phyloP scores from a whole-genome alignment of 2,888 invertebrate species.

The Lithophane leautieri region DNA sequence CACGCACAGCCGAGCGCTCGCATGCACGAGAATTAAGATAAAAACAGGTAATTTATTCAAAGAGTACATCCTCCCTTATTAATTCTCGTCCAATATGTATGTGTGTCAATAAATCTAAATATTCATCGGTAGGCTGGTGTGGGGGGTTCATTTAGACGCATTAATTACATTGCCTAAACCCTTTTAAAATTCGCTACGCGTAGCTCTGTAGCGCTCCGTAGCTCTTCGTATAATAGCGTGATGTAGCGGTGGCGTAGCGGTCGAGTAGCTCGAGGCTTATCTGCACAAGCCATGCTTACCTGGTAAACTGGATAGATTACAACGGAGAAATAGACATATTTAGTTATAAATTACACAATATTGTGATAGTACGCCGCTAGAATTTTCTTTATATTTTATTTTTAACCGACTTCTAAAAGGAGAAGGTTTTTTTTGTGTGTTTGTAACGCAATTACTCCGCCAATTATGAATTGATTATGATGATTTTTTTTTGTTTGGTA shows the following conservation, averaged over 20 bases:
- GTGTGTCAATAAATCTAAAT: constrained; percentile 80
- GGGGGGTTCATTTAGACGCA: constrained; percentile 68
- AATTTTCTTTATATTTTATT: not conserved
- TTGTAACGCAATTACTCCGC: too few relatives aligned
- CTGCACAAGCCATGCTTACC: not conserved
- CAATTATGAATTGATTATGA: too few relatives aligned
- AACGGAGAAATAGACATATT: not conserved
- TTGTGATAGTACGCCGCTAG: not conserved
- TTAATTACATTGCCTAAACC: constrained; percentile 69
- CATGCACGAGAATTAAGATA: constrained; percentile 65
- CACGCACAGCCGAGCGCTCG: constrained; percentile 52
- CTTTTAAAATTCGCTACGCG: constrained; percentile 70
- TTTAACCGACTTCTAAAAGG: too few relatives aligned
- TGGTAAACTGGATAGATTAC: not conserved
- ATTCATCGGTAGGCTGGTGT: constrained; percentile 72
- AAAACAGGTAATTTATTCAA: constrained; percentile 77
- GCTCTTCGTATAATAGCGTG: constrained; percentile 24
- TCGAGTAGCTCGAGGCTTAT: constrained; percentile 38
- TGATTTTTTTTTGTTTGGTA: too few relatives aligned
- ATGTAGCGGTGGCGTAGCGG: constrained; percentile 18
- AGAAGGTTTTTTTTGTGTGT: too few relatives aligned
- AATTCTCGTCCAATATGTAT: constrained; percentile 68
- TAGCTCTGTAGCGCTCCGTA: constrained; percentile 48
- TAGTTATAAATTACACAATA: too few relatives aligned
- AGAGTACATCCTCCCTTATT: constrained; percentile 69